phyloP scores from a whole-genome alignment of 2,888 invertebrate species.

The Xanthorhoe spadicearia region DNA sequence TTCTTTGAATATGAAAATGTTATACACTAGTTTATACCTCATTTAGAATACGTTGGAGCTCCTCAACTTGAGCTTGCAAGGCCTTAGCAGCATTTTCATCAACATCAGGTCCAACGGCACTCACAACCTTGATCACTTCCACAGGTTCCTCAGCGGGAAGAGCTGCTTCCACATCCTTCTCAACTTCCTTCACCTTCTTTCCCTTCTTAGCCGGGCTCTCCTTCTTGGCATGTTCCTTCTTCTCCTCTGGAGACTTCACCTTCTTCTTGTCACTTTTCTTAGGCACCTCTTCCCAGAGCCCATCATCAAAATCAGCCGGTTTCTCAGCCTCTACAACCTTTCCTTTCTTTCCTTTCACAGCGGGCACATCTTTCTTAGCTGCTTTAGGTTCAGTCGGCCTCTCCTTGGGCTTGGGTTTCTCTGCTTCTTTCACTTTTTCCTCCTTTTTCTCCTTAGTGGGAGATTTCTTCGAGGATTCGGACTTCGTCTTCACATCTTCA shows the following conservation, averaged over 20 bases:
- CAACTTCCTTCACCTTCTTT: conserved; percentile 78
- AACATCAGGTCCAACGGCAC: conserved; percentile 71
- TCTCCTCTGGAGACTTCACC: conserved; percentile 85
- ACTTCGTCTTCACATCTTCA: conserved; percentile 84
- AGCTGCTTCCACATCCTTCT: conserved; percentile 64
- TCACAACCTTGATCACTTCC: conserved; percentile 77
- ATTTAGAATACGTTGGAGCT: conserved; percentile 77
- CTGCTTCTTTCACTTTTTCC: conserved; percentile 81
- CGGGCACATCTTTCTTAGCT: conserved; percentile 72
- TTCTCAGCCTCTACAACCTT: conserved; percentile 86
- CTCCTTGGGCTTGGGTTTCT: conserved; percentile 78
- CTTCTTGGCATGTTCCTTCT: conserved; percentile 64
- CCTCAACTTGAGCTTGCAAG: conserved; percentile 78
- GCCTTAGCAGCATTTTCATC: conserved; percentile 74
- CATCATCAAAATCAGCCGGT: conserved; percentile 90
- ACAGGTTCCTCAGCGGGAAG: conserved; percentile 60
- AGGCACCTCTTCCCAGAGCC: conserved; percentile 89
- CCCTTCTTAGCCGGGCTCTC: conserved; percentile 80
- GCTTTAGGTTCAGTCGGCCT: conserved; percentile 65
- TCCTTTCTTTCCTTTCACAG: conserved; percentile 85
- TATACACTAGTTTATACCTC: conserved; percentile 59
- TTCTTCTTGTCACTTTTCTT: conserved; percentile 90
- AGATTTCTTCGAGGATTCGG: conserved; percentile 85
- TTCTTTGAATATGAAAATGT: neutral
- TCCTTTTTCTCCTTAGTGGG: conserved; percentile 84